Percentiles rank a stretch among this genome's conserved stretches.
phyloP scores from a whole-genome alignment of 2,797 vertebrate species.

The Brachyalestes nurse region DNA sequence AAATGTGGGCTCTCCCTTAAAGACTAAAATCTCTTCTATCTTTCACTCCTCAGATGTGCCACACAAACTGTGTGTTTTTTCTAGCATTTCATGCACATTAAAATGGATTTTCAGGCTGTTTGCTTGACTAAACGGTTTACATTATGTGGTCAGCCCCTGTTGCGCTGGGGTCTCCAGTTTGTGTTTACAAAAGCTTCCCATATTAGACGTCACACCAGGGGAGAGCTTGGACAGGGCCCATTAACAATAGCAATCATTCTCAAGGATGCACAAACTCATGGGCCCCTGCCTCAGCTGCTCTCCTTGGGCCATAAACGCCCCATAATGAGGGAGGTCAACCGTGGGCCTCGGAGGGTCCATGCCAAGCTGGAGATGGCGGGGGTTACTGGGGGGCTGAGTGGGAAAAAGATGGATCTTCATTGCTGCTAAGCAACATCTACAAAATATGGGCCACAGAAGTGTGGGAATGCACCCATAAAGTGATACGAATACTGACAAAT shows the following conservation, averaged over 20 bases:
- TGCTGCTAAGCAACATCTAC: slow-evolving; percentile 75
- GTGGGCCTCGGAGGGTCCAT: slow-evolving; percentile 57
- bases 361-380: slow-evolving; percentile 58
- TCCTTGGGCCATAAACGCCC: slow-evolving; percentile 71
- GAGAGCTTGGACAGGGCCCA: slow-evolving; percentile 70
- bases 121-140: slow-evolving; percentile 51
- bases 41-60: slow-evolving; percentile 2
- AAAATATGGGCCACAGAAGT: slow-evolving; percentile 63
- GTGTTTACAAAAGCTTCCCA: slow-evolving; percentile 48
- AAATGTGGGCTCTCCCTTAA: slow-evolving; percentile 23
- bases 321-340: slow-evolving; percentile 66
- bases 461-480: slow-evolving; percentile 68
- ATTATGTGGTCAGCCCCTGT: slow-evolving; percentile 37
- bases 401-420: slow-evolving; percentile 48
- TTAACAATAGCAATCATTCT: slow-evolving; percentile 75
- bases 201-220: slow-evolving; percentile 71
- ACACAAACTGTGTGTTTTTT: slow-evolving; percentile 30
- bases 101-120: slow-evolving; percentile 47
- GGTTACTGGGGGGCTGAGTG: slow-evolving; percentile 27
- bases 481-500: slow-evolving; percentile 62
- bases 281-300: slow-evolving; percentile 67
- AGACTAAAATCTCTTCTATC: slow-evolving; percentile 27
- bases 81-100: slow-evolving; percentile 37
- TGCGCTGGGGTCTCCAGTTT: slow-evolving; percentile 35
- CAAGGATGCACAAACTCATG: slow-evolving; percentile 71